Conservation (phyloP, 1,140 invertebrate genomes). For the Physella acuta region DNA sequence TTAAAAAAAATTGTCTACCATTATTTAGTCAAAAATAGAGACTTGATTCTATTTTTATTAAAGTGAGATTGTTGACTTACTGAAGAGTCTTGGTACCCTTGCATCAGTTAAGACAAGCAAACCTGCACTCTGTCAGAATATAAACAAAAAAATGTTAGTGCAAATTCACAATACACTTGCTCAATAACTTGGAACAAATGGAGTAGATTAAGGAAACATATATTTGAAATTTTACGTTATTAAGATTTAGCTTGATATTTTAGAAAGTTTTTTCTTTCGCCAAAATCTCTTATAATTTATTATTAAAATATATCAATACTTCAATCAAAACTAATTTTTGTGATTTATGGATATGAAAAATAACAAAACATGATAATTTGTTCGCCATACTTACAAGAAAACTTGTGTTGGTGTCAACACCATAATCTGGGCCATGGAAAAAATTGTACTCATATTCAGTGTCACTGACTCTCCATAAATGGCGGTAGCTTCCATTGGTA, state of each 20-base stretch:
- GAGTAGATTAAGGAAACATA: too few relatives aligned
- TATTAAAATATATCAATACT: background rate
- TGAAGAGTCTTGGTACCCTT: slow-evolving; percentile 64
- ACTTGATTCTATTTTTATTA: too few relatives aligned
- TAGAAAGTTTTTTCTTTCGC: background rate
- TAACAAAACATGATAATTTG: background rate
- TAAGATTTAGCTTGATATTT: background rate
- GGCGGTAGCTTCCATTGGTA: slow-evolving; percentile 76
- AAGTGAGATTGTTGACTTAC: too few relatives aligned
- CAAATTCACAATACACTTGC: too few relatives aligned
- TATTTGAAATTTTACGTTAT: too few relatives aligned
- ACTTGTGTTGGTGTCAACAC: slow-evolving; percentile 89
- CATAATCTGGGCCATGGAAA: slow-evolving; percentile 82
- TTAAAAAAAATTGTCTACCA: too few relatives aligned
- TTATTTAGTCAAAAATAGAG: too few relatives aligned
- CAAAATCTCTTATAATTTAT: background rate
- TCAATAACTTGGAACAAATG: too few relatives aligned
- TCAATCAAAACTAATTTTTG: background rate
- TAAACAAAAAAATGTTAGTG: too few relatives aligned
- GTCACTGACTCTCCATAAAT: slow-evolving; percentile 84
- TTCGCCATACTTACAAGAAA: slow-evolving; percentile 68
- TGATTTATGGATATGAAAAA: background rate
- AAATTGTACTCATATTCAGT: slow-evolving; percentile 84
- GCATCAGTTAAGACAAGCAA: slow-evolving; percentile 57
- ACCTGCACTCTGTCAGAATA: slow-evolving; percentile 58